Base-by-base conservation (phyloP, 37 sponge, comb jelly and placozoan species). In the Spongilla lacustris region DNA sequence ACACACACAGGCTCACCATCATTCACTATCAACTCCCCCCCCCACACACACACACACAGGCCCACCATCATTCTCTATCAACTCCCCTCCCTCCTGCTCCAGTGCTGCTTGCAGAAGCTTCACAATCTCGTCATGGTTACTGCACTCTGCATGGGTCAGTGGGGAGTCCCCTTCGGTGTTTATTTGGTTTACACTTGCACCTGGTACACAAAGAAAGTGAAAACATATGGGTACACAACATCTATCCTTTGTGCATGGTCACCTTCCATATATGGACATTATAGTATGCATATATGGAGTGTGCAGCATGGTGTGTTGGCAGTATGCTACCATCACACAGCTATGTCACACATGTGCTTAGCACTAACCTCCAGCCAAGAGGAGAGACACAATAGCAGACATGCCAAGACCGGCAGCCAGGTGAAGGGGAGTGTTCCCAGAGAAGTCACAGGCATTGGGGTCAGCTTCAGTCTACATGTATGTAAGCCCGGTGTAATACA, bases 151-250 rank as follows among this genome's bases (percentile, higher is more conserved):
- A 22, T 86, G 74, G 48, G 77, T 48, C 36, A 88, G 74, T 32
- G 95, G 92, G 32, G 89, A 73, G 32, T 94, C 95, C 58, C 86
- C 91, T 48, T 94, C 95, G 22, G 71, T 71, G 75, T 94, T 94
- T 75, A 79, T 27, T 4, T 78, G 21, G 11, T 34, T 71, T 19
- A 85, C 71, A 26, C 73, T 71, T 29, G 92, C 95, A 37, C 95
- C 95, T 77, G 58, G 69, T 11, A 81, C 30, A 58, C 8, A 4
- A 50, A 58, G 1, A 66, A 35, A 26, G 14, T 69, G 69, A 33
- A 12, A 35, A 32, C 41, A 78, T 78, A 21, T 78, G 8, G 50
- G 24, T 75, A 24, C 29, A 70, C 71, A 70, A 30, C 29, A 41
- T 41, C 6, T 41, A 3, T 6, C 12, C 21, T 12, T 24, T 12